phyloP scores from a whole-genome alignment of 2,888 invertebrate genomes.

The Steinernema scapterisci region DNA sequence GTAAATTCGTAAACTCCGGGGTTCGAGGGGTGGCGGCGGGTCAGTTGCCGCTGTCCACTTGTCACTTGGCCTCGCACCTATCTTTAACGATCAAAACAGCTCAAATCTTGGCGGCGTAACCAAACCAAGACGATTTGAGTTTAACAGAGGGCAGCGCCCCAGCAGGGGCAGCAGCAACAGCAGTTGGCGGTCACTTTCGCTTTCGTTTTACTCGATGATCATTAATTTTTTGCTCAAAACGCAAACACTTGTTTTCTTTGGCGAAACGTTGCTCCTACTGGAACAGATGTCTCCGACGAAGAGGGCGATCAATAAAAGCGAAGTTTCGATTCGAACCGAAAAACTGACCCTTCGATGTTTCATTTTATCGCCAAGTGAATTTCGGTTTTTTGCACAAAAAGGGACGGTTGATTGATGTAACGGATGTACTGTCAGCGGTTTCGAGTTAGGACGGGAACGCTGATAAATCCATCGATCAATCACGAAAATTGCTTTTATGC shows the following conservation, averaged over 20 bases:
- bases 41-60: not conserved
- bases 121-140: not conserved
- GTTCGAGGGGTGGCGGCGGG: not conserved
- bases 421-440: not conserved
- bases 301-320: not conserved
- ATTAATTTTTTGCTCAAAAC: not conserved
- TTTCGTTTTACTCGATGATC: not conserved
- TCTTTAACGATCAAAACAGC: not conserved
- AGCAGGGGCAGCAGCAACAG: not conserved
- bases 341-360: conserved; percentile 8
- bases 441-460: not conserved
- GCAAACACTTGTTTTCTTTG: conserved; percentile 3
- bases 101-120: too few relatives aligned
- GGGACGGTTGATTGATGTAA: conserved; percentile 5
- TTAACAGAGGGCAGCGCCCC: not conserved
- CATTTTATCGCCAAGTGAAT: conserved; percentile 37
- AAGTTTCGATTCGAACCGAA: not conserved
- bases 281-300: too few relatives aligned
- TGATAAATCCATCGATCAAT: not conserved
- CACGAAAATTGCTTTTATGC: not conserved
- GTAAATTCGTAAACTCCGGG: not conserved
- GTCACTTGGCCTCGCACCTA: not conserved
- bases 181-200: too few relatives aligned
- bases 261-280: too few relatives aligned
- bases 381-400: conserved; percentile 15